These are phyloP conservation scores for Urocolius indicus DNA, from an alignment of 2,113 vertebrate species.

Conservation along the genomic window DNA sequence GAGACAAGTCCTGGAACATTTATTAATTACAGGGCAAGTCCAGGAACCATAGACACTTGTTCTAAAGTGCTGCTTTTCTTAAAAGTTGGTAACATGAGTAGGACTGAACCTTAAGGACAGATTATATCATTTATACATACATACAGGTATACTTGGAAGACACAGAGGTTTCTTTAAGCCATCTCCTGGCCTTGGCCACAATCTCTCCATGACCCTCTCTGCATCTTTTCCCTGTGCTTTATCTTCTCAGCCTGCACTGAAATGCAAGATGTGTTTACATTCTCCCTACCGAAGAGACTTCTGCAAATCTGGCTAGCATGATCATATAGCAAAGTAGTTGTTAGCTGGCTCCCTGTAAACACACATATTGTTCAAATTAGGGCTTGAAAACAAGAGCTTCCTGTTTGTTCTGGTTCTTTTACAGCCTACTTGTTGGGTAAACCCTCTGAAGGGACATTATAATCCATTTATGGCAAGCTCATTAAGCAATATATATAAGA, in stretches of 20 bases:
- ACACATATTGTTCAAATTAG: slow-evolving; percentile 4
- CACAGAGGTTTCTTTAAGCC: background rate
- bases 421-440: background rate
- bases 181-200: background rate
- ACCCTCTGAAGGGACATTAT: background rate
- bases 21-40: background rate
- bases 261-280: background rate
- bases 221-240: background rate
- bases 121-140: background rate
- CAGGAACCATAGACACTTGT: background rate
- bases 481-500: background rate
- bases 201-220: background rate
- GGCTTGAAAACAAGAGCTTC: background rate
- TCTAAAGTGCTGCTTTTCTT: background rate
- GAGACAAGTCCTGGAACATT: background rate
- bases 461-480: background rate
- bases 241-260: background rate
- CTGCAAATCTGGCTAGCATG: background rate
- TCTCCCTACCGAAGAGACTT: background rate
- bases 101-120: background rate
- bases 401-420: background rate
- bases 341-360: background rate
- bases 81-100: background rate
- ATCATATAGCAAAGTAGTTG: background rate
- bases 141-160: background rate